Evolutionary conservation across 2,888 invertebrate genomes (phyloP).

Genomic region (Drosophila putrida): DNA sequence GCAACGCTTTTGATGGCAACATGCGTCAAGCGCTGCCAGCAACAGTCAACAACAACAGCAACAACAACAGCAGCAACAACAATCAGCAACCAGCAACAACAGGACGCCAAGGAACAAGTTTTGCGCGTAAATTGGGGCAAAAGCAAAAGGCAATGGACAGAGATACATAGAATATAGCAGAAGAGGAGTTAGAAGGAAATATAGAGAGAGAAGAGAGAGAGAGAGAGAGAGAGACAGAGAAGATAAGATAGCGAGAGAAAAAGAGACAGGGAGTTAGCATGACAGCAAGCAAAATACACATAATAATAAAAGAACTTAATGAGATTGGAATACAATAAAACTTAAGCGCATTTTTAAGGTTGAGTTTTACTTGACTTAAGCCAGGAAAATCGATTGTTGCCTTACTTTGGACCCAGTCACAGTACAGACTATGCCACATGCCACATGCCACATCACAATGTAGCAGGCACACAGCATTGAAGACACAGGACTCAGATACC

Average conservation of each 20-base stretch:
- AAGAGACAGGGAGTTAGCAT: constrained; percentile 5
- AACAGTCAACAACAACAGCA: constrained; percentile 24
- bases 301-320: constrained; percentile 79
- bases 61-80: not conserved
- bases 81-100: constrained; percentile 1
- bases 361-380: constrained; percentile 68
- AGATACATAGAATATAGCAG: constrained; percentile 5
- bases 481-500: constrained; percentile 6
- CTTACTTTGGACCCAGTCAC: not conserved
- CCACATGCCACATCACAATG: constrained; percentile 2
- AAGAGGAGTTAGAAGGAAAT: constrained; percentile 2
- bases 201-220: constrained; percentile 1
- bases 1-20: constrained; percentile 33
- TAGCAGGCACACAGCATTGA: constrained; percentile 18
- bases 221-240: not conserved
- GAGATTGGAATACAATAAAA: constrained; percentile 78
- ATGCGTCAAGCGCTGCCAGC: constrained; percentile 49
- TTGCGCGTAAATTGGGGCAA: constrained; percentile 50
- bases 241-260: not conserved
- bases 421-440: not conserved
- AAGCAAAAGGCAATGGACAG: constrained; percentile 19
- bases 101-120: constrained; percentile 30
- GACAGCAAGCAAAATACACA: constrained; percentile 63
- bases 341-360: constrained; percentile 75
- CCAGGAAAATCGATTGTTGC: constrained; percentile 70